Evolutionary conservation across 2,888 invertebrate species (phyloP), one percentile per base, ranked within the genome.

Genomic region (Tetheella fluctuosa): DNA sequence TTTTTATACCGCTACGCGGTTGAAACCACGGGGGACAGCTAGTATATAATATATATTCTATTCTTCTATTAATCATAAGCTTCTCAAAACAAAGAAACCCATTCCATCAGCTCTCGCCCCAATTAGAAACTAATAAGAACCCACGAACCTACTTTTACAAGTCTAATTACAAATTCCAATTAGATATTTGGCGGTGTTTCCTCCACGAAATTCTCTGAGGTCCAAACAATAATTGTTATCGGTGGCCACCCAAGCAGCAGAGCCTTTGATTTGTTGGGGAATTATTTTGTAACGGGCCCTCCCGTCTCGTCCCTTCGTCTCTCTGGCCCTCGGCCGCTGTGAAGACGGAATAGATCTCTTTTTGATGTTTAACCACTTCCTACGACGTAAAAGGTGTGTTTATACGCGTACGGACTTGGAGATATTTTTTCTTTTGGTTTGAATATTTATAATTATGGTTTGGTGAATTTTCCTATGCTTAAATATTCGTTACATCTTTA

Each of bases 141-240:
- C 67, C 70, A 65, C 64, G 54, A n/a, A n/a, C 60, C 61, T 71
- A 71, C 77, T 76, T 78, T 83, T 74, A 76, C 76, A 79, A 81
- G 80, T 86, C 87, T 90, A 90, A 91, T 91, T 90, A 89, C 83
- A 89, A 90, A 91, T 92, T 91, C 92, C 91, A 91, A 90, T 91
- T 90, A 90, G 89, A 90, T 90, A 88, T 91, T 90, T 86, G 80
- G 81, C 79, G 80, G 78, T 78, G 77, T 80, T 81, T 80, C 84
- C 84, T 83, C 78, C 75, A 63, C 65, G 73, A 80, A 81, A 89
- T 87, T 85, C 85, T 83, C 79, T 76, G 80, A 83, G 83, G 86
- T 85, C 83, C 84, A 80, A 86, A 84, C 85, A 89, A 89, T 88
- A 81, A 89, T 91, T 89, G 89, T 89, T 91, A 86, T 88, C 84